phyloP scores from a whole-genome alignment of 2,113 vertebrate species.

The Oryzias melastigma region DNA sequence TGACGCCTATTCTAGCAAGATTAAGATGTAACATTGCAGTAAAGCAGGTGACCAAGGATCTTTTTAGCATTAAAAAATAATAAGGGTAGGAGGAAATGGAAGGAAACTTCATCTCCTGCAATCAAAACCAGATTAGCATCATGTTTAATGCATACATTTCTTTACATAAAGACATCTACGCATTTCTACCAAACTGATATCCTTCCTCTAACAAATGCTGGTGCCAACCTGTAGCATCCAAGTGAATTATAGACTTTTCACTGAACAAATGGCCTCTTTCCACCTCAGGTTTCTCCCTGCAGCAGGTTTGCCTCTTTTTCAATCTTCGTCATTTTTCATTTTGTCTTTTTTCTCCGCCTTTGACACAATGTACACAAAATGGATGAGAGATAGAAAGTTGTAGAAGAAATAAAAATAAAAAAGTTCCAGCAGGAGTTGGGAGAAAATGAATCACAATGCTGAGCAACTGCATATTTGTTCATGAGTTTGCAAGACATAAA shows the following conservation, averaged over 20 bases:
- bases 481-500: constrained; percentile 14
- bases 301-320: not conserved
- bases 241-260: constrained; percentile 14
- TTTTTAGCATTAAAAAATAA: constrained; percentile 18
- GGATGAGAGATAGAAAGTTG: constrained; percentile 9
- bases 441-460: constrained; percentile 6
- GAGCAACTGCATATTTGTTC: constrained; percentile 25
- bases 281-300: not conserved
- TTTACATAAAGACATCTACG: constrained; percentile 1
- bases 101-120: constrained; percentile 41
- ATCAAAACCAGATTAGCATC: constrained; percentile 38
- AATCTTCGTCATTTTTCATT: constrained; percentile 2
- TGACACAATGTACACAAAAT: constrained; percentile 1
- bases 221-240: constrained; percentile 19
- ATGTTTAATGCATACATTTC: not conserved
- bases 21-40: no score
- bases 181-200: constrained; percentile 16
- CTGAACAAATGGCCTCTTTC: not conserved
- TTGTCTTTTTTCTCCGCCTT: constrained; percentile 2
- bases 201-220: constrained; percentile 26
- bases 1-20: no score
- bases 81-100: constrained; percentile 5
- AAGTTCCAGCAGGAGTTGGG: constrained; percentile 3
- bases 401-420: not conserved
- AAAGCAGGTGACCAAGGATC: not conserved